These are phyloP conservation scores for Lydus trimaculatus DNA, from an alignment of 2,888 invertebrate species.

Conservation along the genomic window DNA sequence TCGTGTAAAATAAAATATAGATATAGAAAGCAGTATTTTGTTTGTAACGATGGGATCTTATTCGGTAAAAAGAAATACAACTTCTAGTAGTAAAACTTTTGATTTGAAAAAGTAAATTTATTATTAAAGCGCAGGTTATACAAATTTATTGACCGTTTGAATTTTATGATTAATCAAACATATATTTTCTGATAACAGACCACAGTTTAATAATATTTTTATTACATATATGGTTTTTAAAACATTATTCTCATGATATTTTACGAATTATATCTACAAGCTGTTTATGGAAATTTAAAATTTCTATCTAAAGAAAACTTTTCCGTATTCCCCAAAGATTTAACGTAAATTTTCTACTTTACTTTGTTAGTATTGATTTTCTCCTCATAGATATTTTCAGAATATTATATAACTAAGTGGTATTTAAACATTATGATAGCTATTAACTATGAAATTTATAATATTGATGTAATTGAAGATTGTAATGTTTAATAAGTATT, in stretches of 20 bases:
- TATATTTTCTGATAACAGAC: neutral
- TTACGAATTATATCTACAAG: neutral
- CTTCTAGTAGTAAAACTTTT: no score
- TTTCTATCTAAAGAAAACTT: neutral
- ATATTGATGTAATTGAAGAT: slow-evolving; percentile 8
- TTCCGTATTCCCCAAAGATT: neutral
- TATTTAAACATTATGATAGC: no score
- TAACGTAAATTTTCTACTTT: neutral
- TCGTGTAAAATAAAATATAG: no score
- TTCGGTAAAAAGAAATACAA: no score
- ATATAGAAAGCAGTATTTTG: no score
- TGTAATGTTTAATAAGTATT: neutral
- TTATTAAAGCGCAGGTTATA: neutral
- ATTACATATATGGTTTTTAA: neutral
- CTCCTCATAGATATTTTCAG: neutral
- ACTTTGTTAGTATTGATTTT: neutral
- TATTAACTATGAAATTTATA: neutral
- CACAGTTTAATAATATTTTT: neutral
- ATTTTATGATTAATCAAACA: neutral
- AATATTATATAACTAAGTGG: neutral
- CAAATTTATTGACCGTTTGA: neutral
- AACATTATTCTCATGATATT: neutral
- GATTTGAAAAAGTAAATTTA: neutral
- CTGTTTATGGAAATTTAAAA: neutral
- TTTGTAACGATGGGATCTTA: no score